These are phyloP conservation scores for Dasyurus viverrinus DNA, from an alignment of 2,113 vertebrate genomes.

Conservation along the genomic window DNA sequence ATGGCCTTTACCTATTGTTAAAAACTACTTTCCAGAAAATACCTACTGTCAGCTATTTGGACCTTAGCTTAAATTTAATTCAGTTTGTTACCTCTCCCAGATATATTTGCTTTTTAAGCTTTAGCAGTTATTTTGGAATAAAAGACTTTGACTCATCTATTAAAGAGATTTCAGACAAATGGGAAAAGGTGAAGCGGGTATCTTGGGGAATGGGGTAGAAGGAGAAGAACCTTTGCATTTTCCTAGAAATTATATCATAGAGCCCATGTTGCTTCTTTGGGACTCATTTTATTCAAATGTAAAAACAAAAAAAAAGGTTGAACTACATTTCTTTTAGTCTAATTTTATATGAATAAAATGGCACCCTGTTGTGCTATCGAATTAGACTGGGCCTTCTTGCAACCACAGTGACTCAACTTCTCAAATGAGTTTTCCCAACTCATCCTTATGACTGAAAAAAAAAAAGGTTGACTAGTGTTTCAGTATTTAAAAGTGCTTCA, in stretches of 20 bases:
- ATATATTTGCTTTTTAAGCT: background rate
- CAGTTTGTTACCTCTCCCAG: background rate
- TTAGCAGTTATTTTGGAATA: constrained; percentile 42
- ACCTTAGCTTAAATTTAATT: constrained; percentile 38
- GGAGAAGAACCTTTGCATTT: background rate
- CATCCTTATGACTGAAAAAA: background rate
- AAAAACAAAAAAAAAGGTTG: background rate
- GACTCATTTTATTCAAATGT: background rate
- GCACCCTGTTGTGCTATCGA: background rate
- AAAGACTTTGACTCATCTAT: constrained; percentile 50
- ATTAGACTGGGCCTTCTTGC: background rate
- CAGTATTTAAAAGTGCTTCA: background rate
- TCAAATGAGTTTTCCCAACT: background rate
- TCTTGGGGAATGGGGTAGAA: background rate
- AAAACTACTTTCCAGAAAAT: constrained; percentile 50
- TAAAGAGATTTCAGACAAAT: background rate
- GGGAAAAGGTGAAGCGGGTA: constrained; percentile 14
- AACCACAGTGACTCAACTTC: background rate
- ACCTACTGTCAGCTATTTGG: constrained; percentile 9
- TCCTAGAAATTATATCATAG: background rate
- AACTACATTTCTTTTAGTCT: background rate
- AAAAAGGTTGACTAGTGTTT: background rate
- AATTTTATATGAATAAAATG: background rate
- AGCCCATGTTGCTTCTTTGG: background rate
- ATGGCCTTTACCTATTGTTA: background rate